Evolutionary conservation across 2,888 invertebrate species (phyloP), one percentile per base, ranked within the genome.

Genomic region (Dolichopus griseipennis): DNA sequence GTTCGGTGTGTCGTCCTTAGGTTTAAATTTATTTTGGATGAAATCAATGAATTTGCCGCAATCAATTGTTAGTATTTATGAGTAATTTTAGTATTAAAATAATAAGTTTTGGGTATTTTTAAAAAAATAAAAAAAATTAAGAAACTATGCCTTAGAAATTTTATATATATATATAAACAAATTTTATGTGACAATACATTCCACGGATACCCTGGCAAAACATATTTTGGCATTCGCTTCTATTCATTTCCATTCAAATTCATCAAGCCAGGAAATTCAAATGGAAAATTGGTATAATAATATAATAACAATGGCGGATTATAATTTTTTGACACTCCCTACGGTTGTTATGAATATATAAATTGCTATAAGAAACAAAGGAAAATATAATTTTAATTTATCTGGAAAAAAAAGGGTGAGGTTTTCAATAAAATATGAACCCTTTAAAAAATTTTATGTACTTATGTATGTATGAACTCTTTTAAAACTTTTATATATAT

Each of bases 31-130:
- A 10, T 37, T 27, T 27, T 27, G 2, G 27, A 5, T 27, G 27
- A 37, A 10, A 37, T 37, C 37, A 37, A 37, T 37, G 12, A 37
- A 37, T 37, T 7, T 37, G 8, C 18, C 1, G 12, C 52, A 18
- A n/a, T 18, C n/a, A n/a, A 52, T 52, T 52, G 52, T 52, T 52
- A 52, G 52, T 52, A 52, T 52, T 52, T 52, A 52, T 52, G 52
- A 52, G 52, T 52, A 52, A 52, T 52, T 52, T 52, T 52, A 18
- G 18, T 6, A 6, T 37, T 37, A 10, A 12, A 10, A 10, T 37
- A 37, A 5, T 37, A 7, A 7, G 8, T 37, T 37, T 7, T 37
- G 8, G 8, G 37, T 37, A 37, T 37, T 27, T 9, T 2, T 2
- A 4, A 37, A 10, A 37, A 37, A 37, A 9, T 34, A 34, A 34